A percentile compares a stretch with the other conserved stretches of the same genome.
Conservation (phyloP, 2,797 vertebrate species). For the Anableps anableps region DNA sequence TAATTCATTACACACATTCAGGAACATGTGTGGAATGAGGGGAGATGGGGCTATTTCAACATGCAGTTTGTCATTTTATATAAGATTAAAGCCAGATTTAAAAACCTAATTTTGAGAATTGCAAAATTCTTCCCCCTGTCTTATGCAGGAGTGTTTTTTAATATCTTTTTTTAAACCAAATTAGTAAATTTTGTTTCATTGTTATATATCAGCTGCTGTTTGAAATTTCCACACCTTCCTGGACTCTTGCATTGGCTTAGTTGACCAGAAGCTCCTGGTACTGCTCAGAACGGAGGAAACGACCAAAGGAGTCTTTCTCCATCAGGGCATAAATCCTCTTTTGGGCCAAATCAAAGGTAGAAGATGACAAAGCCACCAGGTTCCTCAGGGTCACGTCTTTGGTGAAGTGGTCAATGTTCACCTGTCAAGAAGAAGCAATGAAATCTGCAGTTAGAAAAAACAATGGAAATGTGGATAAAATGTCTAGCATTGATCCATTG, state of each 20-base stretch:
- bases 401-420: constrained; percentile 97
- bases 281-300: constrained; percentile 90
- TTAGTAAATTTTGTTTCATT: background rate
- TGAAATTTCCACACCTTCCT: constrained; percentile 38
- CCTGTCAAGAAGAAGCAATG: constrained; percentile 72
- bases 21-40: background rate
- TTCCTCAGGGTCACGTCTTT: constrained; percentile 93
- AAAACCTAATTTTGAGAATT: constrained; percentile 17
- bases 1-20: constrained; percentile 11
- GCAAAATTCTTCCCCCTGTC: constrained; percentile 26
- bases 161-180: background rate
- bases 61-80: constrained; percentile 35
- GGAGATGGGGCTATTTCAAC: constrained; percentile 42
- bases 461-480: background rate
- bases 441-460: background rate
- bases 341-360: constrained; percentile 92
- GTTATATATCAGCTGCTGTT: constrained; percentile 34
- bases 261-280: constrained; percentile 92
- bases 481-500: background rate
- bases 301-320: constrained; percentile 96
- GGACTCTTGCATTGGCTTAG: constrained; percentile 28
- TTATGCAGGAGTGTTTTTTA: constrained; percentile 23
- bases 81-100: constrained; percentile 13
- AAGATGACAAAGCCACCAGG: constrained; percentile 87
- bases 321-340: constrained; percentile 93